These are phyloP conservation scores for Aspidapion aeneum DNA, from an alignment of 2,888 invertebrate species.

Conservation along the genomic window DNA sequence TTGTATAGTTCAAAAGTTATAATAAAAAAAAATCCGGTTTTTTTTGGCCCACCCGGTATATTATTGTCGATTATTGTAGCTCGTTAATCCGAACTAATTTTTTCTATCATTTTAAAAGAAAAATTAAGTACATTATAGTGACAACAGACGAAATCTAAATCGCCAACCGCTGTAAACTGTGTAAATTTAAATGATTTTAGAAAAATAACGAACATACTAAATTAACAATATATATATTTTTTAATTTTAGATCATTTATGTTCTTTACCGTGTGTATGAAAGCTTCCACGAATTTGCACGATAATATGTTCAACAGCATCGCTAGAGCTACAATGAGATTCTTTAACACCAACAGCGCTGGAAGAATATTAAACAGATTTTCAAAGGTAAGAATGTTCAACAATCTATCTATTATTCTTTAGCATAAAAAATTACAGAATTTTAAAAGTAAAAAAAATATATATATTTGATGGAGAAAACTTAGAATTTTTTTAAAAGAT, in stretches of 20 bases:
- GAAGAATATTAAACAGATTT: conserved; percentile 63
- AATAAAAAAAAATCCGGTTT: too few relatives aligned
- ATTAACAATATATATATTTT: not conserved
- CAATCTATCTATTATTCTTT: not conserved
- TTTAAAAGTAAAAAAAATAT: too few relatives aligned
- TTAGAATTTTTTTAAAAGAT: not conserved
- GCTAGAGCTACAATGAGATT: conserved; percentile 61
- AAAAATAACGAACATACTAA: too few relatives aligned
- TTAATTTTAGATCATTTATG: conserved; percentile 37
- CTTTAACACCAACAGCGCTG: conserved; percentile 64
- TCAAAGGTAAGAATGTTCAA: conserved; percentile 52
- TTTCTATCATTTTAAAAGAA: too few relatives aligned
- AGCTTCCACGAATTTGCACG: conserved; percentile 55
- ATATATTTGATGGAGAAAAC: not conserved
- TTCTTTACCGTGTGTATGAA: conserved; percentile 56
- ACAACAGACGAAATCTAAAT: too few relatives aligned
- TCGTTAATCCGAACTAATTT: too few relatives aligned
- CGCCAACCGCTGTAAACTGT: too few relatives aligned
- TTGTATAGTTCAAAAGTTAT: too few relatives aligned
- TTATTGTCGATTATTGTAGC: too few relatives aligned
- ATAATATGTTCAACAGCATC: conserved; percentile 51
- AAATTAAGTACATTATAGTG: too few relatives aligned
- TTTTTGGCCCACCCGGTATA: too few relatives aligned
- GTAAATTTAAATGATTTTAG: too few relatives aligned
- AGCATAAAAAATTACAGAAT: not conserved